Percentiles rank a stretch among this genome's conserved stretches.
phyloP scores from a whole-genome alignment of 2,888 invertebrate species.

The Bellardia pandia region DNA sequence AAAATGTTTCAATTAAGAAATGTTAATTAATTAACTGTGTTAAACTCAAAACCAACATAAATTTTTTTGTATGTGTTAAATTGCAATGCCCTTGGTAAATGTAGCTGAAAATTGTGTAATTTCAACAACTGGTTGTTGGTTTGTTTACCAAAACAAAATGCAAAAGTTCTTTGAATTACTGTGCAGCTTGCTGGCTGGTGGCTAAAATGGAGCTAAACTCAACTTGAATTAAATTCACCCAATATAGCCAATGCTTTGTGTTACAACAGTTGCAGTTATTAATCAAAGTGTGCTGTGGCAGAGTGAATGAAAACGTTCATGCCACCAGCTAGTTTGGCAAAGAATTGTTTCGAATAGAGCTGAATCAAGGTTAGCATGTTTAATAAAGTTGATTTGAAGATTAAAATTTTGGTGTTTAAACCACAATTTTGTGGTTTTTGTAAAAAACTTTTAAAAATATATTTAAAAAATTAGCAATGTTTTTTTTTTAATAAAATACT shows the following conservation, averaged over 20 bases:
- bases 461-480: not conserved
- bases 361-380: constrained; percentile 63
- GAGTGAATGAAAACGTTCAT: not conserved
- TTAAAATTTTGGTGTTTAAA: constrained; percentile 3
- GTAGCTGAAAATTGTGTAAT: constrained; percentile 37
- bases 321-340: constrained; percentile 29
- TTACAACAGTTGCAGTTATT: constrained; percentile 28
- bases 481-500: too few relatives aligned
- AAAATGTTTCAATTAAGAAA: not conserved
- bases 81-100: constrained; percentile 37
- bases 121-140: not conserved
- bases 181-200: not conserved
- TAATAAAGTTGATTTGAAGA: constrained; percentile 46
- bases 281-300: constrained; percentile 19
- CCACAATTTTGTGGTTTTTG: not conserved
- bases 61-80: not conserved
- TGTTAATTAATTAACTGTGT: constrained; percentile 1
- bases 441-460: too few relatives aligned
- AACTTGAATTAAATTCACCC: constrained; percentile 35
- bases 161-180: constrained; percentile 37
- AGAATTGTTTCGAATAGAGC: constrained; percentile 35
- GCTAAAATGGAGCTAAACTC: constrained; percentile 31
- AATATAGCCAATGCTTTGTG: constrained; percentile 38
- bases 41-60: not conserved
- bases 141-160: not conserved